These are phyloP conservation scores for Cerceris ruficornis DNA, from an alignment of 2,888 invertebrate genomes.

Conservation along the genomic window DNA sequence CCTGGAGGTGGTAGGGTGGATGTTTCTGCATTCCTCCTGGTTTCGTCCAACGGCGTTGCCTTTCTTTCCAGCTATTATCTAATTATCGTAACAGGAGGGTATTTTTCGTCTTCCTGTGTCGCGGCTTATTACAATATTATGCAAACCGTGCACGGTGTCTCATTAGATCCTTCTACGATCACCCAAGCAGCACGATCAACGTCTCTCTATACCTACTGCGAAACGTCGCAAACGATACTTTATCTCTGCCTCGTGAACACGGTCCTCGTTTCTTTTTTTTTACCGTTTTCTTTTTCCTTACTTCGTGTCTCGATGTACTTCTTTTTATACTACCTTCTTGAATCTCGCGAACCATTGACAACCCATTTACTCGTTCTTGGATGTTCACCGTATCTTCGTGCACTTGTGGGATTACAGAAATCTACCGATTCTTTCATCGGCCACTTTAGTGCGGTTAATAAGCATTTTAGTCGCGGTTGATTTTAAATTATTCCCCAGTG, in stretches of 20 bases:
- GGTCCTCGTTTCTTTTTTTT: background rate
- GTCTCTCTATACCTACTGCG: background rate
- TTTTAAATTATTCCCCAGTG: no score
- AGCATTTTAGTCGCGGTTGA: no score
- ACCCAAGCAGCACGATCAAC: background rate
- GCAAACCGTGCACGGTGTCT: constrained; percentile 21
- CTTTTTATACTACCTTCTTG: background rate
- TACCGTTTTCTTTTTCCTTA: background rate
- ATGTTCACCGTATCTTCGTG: no score
- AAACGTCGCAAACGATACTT: background rate
- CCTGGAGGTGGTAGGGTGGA: background rate
- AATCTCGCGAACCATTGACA: background rate
- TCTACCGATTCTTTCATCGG: no score
- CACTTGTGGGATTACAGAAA: no score
- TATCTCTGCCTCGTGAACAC: background rate
- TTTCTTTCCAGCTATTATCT: background rate
- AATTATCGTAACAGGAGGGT: constrained; percentile 17
- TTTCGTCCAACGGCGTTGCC: background rate
- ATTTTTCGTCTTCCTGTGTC: constrained; percentile 17
- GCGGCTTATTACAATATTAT: constrained; percentile 27
- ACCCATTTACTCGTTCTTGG: no score
- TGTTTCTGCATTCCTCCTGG: background rate
- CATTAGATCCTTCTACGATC: constrained; percentile 16
- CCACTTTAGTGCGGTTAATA: no score
- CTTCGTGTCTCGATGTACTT: background rate